Base-by-base conservation (phyloP, 1,140 invertebrate species). In the Caenorhabditis tropicalis region DNA sequence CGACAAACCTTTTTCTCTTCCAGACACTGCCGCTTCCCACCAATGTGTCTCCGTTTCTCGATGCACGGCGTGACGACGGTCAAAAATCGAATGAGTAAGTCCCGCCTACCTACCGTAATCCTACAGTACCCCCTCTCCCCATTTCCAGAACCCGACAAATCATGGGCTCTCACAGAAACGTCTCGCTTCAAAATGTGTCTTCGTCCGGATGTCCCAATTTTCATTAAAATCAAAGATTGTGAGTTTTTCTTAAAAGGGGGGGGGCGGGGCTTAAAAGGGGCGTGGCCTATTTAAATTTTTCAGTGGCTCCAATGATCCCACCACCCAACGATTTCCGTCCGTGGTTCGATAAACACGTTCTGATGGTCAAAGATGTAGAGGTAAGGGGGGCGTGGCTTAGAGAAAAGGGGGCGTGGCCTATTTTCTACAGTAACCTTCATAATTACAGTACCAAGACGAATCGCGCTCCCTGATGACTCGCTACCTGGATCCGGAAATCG, bases 151-250 rank as follows among this genome's bases (percentile, higher is more conserved):
- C 36, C 16, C 36, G 65, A 43, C 36, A 43, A 24, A 24, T 24
- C 33, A 24, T 74, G 65, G 65, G 7, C 19, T 10, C 2, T 15
- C 15, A 43, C 12, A 21, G 65, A 74, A 9, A 74, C 36, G n/a
- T 43, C 65, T 46, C 65, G 65, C 21, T 74, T 74, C 36, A 43
- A 21, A 74, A 74, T 46, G 33, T 74, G 65, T n/a, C 65, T 74
- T 74, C 65, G 65, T 46, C 36, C 43, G 36, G 65, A 74, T 43
- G 29, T 31, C 5, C 65, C 65, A 9, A 74, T 74, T 12, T 74
- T 74, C 65, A 74, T 74, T 24, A 74, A 74, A 27, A 24, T 74
- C 4, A 10, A n/a, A 0, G 65, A 74, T 74, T n/a, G 65, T 74
- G 36, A 74, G 65, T 74, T 43, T 24, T 36, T n/a, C n/a, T n/a